phyloP scores from a whole-genome alignment of 1,140 invertebrate genomes.

The Aphelenchoides fujianensis region DNA sequence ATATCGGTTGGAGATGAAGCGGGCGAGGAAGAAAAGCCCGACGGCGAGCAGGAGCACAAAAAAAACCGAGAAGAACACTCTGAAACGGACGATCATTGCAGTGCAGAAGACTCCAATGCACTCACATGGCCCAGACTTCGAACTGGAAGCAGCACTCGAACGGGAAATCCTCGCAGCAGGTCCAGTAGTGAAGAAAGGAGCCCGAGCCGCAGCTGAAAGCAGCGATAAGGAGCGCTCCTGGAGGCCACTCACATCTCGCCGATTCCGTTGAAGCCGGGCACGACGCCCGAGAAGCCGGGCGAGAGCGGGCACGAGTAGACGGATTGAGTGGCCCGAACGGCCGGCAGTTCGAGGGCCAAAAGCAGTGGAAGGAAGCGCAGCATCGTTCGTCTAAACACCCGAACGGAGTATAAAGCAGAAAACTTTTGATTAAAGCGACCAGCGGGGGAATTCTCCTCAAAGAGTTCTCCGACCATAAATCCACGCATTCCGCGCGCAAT shows the following conservation, averaged over 20 bases:
- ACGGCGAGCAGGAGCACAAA: constrained; percentile 31
- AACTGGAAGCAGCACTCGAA: constrained; percentile 62
- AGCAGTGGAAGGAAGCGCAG: neutral
- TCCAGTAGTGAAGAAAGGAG: constrained; percentile 59
- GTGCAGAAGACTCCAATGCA: constrained; percentile 17
- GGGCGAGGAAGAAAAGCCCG: constrained; percentile 29
- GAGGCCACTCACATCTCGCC: constrained; percentile 43
- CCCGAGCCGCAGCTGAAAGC: constrained; percentile 52
- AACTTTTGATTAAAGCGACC: neutral
- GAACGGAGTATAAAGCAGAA: neutral
- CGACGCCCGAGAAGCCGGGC: constrained; percentile 31
- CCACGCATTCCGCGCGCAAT: neutral
- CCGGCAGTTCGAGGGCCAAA: no score
- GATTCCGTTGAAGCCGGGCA: constrained; percentile 34
- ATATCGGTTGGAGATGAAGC: constrained; percentile 21
- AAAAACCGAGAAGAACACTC: constrained; percentile 30
- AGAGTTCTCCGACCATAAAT: neutral
- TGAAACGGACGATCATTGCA: constrained; percentile 19
- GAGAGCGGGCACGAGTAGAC: constrained; percentile 35
- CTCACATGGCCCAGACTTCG: constrained; percentile 60
- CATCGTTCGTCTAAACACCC: neutral
- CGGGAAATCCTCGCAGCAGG: constrained; percentile 60
- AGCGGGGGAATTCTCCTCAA: neutral
- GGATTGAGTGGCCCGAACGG: constrained; percentile 14
- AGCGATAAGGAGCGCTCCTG: neutral